Percentiles rank a stretch among this genome's conserved stretches.
Conservation (phyloP, 2,888 invertebrate genomes). For the Abrostola triplasia region DNA sequence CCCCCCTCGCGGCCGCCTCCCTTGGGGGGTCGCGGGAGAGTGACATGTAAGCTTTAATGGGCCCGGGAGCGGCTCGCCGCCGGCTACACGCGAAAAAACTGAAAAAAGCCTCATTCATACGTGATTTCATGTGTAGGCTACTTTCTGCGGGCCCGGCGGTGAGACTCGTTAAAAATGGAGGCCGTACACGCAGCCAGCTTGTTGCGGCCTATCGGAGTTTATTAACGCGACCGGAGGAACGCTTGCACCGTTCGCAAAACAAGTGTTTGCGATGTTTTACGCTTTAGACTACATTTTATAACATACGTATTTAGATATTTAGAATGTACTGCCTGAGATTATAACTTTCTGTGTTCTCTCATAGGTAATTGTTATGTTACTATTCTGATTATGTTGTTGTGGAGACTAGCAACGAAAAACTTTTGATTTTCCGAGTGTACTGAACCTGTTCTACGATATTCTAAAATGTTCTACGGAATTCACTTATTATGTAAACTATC, state of each 20-base stretch:
- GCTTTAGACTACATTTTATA: conserved; percentile 36
- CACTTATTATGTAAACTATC: too few relatives aligned
- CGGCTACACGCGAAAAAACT: conserved; percentile 85
- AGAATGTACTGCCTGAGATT: neutral
- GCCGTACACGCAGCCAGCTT: conserved; percentile 80
- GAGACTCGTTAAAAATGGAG: conserved; percentile 87
- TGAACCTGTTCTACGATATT: too few relatives aligned
- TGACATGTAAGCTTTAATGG: conserved; percentile 88
- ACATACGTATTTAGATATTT: conserved; percentile 16
- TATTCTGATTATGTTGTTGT: neutral
- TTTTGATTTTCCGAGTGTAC: neutral
- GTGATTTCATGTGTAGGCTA: conserved; percentile 88
- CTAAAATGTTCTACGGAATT: too few relatives aligned
- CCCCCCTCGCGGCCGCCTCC: conserved; percentile 55
- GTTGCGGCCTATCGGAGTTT: conserved; percentile 85
- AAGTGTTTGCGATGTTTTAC: conserved; percentile 69
- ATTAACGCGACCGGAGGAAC: conserved; percentile 79
- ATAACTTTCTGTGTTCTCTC: too few relatives aligned
- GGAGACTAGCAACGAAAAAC: neutral
- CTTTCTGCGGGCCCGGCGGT: conserved; percentile 85
- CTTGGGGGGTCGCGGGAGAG: conserved; percentile 70
- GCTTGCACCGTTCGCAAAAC: conserved; percentile 69
- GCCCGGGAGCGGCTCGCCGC: conserved; percentile 81
- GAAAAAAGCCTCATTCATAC: conserved; percentile 87
- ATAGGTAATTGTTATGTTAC: too few relatives aligned